Evolutionary conservation across 2,113 vertebrate species (phyloP).

Genomic region (Pandion haliaetus): DNA sequence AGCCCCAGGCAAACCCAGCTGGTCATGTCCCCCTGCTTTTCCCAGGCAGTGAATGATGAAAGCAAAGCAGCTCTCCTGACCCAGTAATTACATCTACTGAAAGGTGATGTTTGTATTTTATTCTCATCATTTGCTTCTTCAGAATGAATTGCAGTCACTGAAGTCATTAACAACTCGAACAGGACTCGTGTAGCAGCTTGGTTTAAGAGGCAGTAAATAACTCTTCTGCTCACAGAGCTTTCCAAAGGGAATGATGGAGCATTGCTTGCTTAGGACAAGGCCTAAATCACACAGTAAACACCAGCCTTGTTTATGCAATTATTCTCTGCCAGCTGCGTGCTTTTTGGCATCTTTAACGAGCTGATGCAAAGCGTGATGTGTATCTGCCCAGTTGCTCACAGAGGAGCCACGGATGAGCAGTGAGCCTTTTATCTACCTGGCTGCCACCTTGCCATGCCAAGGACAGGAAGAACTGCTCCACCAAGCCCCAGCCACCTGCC

Average conservation of each 20-base stretch:
- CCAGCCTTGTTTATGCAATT: background rate
- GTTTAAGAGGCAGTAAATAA: background rate
- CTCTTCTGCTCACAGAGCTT: background rate
- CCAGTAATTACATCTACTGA: background rate
- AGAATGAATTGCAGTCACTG: background rate
- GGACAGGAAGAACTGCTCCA: background rate
- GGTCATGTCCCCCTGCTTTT: rapidly evolving
- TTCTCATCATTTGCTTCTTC: background rate
- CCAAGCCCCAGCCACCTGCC: background rate
- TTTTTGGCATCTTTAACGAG: background rate
- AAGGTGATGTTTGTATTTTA: background rate
- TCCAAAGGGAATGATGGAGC: background rate
- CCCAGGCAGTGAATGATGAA: background rate
- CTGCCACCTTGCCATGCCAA: background rate
- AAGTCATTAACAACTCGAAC: background rate
- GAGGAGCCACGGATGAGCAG: background rate
- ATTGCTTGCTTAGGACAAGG: background rate
- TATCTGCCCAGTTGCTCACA: background rate
- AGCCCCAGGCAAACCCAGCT: background rate
- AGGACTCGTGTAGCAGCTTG: background rate
- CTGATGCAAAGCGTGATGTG: background rate
- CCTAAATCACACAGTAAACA: background rate
- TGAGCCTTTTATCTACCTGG: background rate
- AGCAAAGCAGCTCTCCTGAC: background rate
- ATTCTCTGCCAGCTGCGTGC: background rate